phyloP scores from a whole-genome alignment of 2,888 invertebrate genomes.

The Plagiodera versicolora region DNA sequence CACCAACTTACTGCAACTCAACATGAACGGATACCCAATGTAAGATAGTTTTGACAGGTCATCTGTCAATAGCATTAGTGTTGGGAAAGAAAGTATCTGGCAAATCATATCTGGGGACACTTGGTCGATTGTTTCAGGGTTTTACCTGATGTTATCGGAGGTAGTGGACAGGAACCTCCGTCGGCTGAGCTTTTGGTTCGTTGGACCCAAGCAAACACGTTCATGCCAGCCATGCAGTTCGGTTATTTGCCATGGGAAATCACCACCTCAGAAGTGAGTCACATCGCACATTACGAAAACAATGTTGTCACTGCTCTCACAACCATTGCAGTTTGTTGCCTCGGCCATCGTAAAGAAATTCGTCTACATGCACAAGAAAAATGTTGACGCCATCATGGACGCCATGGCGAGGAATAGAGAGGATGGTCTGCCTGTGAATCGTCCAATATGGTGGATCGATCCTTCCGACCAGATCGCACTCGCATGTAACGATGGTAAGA shows the following conservation, averaged over 20 bases:
- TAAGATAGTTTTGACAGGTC: constrained; percentile 27
- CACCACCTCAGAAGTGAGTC: constrained; percentile 37
- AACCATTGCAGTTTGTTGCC: constrained; percentile 55
- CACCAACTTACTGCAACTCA: constrained; percentile 68
- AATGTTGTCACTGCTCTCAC: background rate
- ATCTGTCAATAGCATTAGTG: background rate
- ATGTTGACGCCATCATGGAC: constrained; percentile 63
- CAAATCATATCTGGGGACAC: too few species aligned
- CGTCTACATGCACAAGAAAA: constrained; percentile 66
- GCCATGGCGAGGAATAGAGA: constrained; percentile 63
- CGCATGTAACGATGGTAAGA: constrained; percentile 61
- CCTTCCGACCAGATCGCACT: constrained; percentile 66
- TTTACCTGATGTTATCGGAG: constrained; percentile 80
- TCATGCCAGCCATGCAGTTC: constrained; percentile 79
- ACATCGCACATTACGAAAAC: too few species aligned
- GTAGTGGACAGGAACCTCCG: constrained; percentile 54
- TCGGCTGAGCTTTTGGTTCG: constrained; percentile 69
- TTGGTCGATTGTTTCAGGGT: constrained; percentile 57
- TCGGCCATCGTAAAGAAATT: constrained; percentile 65
- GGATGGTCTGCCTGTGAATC: constrained; percentile 72
- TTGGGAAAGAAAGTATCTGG: background rate
- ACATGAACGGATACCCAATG: constrained; percentile 55
- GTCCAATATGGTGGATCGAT: constrained; percentile 85
- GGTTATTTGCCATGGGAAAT: constrained; percentile 80
- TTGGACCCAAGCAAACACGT: constrained; percentile 78